Evolutionary conservation across 1,140 invertebrate species (phyloP), one percentile per base, ranked within the genome.

Genomic region (Orussus abietinus): DNA sequence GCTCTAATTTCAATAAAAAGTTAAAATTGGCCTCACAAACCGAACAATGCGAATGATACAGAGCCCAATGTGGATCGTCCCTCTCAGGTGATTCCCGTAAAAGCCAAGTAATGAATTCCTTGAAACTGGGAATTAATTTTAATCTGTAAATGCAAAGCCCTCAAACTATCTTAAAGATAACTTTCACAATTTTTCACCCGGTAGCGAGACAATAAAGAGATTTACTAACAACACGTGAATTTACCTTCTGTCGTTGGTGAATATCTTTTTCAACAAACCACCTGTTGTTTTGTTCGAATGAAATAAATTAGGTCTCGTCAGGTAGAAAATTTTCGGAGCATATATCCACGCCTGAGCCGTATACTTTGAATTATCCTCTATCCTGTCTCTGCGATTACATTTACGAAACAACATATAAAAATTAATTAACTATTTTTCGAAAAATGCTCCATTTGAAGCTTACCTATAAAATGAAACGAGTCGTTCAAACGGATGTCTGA

Each of bases 401-500:
- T 30, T 10, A n/a, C n/a, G n/a, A n/a, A n/a, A n/a, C n/a, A n/a
- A n/a, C n/a, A n/a, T n/a, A n/a, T n/a, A n/a, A n/a, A n/a, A n/a
- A n/a, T n/a, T n/a, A n/a, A n/a, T n/a, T 7, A 32, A 32, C 14
- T 32, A 36, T 36, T 15, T 10, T n/a, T n/a, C n/a, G n/a, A n/a
- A n/a, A n/a, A n/a, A n/a, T n/a, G n/a, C n/a, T n/a, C 21, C 3
- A 15, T 19, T 20, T 5, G 18, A 6, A 18, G 38, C 26, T 53
- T 62, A 69, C 68, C 68, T 65, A 40, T 72, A 78, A 0, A 75
- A 68, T n/a, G 76, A 77, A 4, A 77, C 64, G 1, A 78, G 43
- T 6, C 76, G 59, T 39, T 75, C 62, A 49, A 77, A 77, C 1
- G 76, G 76, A 57, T 78, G 74, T 22, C 76, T 63, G 0, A 77